Evolutionary conservation across 2,113 vertebrate genomes (phyloP).

Genomic region (Cynopterus brachyotis): DNA sequence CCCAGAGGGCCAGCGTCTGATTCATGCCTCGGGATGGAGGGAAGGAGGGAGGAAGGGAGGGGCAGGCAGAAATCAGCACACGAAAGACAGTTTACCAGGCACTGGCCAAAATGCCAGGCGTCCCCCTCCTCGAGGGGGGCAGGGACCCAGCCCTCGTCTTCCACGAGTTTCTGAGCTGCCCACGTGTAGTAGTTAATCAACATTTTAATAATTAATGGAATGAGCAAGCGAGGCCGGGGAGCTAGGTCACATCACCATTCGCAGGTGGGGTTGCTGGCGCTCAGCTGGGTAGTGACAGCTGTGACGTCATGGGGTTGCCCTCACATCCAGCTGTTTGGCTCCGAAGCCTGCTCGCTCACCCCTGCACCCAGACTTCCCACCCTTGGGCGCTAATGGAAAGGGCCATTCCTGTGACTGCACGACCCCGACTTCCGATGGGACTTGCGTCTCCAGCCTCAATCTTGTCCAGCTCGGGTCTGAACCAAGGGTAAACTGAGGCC

Average conservation of each 20-base stretch:
- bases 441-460: background rate
- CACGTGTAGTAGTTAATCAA: rapidly evolving
- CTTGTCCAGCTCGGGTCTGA: background rate
- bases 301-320: background rate
- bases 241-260: rapidly evolving
- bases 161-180: rapidly evolving
- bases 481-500: background rate
- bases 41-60: background rate
- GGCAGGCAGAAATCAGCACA: background rate
- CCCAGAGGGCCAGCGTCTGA: background rate
- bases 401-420: background rate
- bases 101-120: background rate
- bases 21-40: background rate
- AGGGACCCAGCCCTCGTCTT: background rate
- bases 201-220: background rate
- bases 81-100: background rate
- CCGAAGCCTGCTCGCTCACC: rapidly evolving
- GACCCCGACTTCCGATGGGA: background rate
- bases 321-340: background rate
- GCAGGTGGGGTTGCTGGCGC: background rate
- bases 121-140: background rate
- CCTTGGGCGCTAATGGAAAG: background rate
- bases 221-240: background rate
- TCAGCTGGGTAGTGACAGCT: rapidly evolving
- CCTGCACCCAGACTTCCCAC: background rate